A percentile compares a stretch with the other conserved stretches of the same genome.
These are phyloP conservation scores for Stenichneumon culpator DNA, from an alignment of 2,888 invertebrate genomes.

Conservation along the genomic window DNA sequence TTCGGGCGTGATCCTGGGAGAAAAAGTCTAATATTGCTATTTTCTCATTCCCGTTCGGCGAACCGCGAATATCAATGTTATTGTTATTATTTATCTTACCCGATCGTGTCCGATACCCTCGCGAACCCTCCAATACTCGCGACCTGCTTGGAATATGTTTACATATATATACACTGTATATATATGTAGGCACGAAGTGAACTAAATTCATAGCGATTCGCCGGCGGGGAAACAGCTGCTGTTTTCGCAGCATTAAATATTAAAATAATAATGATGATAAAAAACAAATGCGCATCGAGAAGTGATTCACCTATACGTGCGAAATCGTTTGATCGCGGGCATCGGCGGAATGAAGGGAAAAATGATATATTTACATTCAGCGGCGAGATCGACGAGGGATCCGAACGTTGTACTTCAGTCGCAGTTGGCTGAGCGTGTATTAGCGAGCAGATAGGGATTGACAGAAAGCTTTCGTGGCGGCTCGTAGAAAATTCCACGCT, in stretches of 20 bases:
- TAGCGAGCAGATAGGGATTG: conserved; percentile 17
- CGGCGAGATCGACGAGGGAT: conserved; percentile 41
- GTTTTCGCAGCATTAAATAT: conserved; percentile 43
- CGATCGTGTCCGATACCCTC: neutral
- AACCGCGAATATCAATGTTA: conserved; percentile 87
- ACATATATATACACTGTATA: neutral
- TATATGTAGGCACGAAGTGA: neutral
- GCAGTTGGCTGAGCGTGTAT: conserved; percentile 6
- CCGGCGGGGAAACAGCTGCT: conserved; percentile 29
- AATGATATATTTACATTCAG: conserved; percentile 15
- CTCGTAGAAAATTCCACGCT: conserved; percentile 48
- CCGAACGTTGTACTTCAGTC: conserved; percentile 42
- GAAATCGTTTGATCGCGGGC: conserved; percentile 27
- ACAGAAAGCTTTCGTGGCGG: conserved; percentile 23
- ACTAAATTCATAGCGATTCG: conserved; percentile 7
- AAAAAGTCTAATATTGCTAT: neutral
- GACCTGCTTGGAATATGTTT: neutral
- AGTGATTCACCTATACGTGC: conserved; percentile 8
- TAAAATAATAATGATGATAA: neutral
- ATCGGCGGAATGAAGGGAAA: neutral
- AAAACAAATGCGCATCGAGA: conserved; percentile 10
- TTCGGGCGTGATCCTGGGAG: neutral
- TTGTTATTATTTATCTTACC: conserved; percentile 29
- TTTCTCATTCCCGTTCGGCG: neutral
- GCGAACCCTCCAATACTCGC: neutral